These are phyloP conservation scores for Alosa sapidissima DNA, from an alignment of 2,797 vertebrate genomes.

Conservation along the genomic window DNA sequence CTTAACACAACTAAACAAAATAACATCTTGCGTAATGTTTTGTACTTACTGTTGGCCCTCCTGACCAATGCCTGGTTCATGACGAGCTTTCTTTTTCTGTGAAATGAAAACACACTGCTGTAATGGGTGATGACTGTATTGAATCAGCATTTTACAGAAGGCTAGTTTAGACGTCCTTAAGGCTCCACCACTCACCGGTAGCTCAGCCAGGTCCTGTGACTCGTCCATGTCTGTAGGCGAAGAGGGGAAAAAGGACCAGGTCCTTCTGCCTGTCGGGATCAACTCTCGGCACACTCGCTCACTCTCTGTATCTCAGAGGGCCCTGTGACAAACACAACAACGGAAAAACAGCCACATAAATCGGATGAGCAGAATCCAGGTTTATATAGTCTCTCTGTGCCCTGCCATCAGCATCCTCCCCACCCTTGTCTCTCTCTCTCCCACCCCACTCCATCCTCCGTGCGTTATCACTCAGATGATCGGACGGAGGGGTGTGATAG, in stretches of 20 bases:
- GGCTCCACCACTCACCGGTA: slow-evolving; percentile 82
- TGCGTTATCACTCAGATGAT: slow-evolving; percentile 30
- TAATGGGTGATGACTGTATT: too few species aligned
- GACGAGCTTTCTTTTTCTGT: slow-evolving; percentile 87
- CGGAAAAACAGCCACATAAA: slow-evolving; percentile 33
- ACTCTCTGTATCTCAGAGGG: slow-evolving; percentile 62
- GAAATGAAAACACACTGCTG: slow-evolving; percentile 55
- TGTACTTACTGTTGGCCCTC: not conserved
- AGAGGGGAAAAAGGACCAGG: slow-evolving; percentile 42
- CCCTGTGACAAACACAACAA: slow-evolving; percentile 61
- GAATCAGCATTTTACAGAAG: not conserved
- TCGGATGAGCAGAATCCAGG: not conserved
- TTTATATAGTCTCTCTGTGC: slow-evolving; percentile 55
- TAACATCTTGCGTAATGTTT: not conserved
- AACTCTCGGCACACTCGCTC: slow-evolving; percentile 24
- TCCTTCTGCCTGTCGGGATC: slow-evolving; percentile 40
- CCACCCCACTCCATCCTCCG: slow-evolving; percentile 24
- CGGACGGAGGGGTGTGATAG: slow-evolving; percentile 32
- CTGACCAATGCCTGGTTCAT: slow-evolving; percentile 15
- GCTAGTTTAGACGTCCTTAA: too few species aligned
- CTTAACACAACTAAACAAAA: not conserved
- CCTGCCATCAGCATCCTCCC: slow-evolving; percentile 28
- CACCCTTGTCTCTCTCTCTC: slow-evolving; percentile 7
- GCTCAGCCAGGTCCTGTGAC: slow-evolving; percentile 82
- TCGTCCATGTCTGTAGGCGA: slow-evolving; percentile 82